phyloP scores from a whole-genome alignment of 2,888 invertebrate genomes.

The Panorpa germanica region DNA sequence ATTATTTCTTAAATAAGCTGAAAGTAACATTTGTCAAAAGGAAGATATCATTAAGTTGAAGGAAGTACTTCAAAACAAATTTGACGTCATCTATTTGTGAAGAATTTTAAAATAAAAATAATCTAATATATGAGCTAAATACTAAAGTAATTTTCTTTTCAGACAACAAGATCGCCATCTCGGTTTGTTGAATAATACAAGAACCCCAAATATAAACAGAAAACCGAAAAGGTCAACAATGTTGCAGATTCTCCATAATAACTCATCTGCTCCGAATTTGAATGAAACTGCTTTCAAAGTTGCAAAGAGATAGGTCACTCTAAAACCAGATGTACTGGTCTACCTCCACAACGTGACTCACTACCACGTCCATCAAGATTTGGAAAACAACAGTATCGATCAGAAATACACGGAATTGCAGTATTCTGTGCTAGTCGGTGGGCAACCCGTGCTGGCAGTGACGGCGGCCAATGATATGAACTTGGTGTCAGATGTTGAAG shows the following conservation, averaged over 20 bases:
- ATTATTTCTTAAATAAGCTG: too few species aligned
- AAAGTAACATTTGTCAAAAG: too few species aligned
- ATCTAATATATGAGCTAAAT: too few species aligned
- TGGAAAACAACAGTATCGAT: constrained; percentile 7
- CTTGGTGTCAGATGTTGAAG: constrained; percentile 59
- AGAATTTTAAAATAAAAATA: too few species aligned
- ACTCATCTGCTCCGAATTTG: too few species aligned
- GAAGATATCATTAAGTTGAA: too few species aligned
- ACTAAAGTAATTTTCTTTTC: constrained; percentile 12
- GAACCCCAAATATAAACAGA: constrained; percentile 27
- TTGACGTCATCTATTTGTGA: constrained; percentile 4
- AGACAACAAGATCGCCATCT: constrained; percentile 69
- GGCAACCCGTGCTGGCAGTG: constrained; percentile 58
- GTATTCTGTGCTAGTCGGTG: constrained; percentile 64
- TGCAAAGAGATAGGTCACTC: too few species aligned
- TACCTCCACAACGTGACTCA: too few species aligned
- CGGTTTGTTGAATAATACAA: constrained; percentile 40
- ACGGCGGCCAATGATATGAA: constrained; percentile 72
- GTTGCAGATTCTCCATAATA: too few species aligned
- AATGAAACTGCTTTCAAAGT: too few species aligned
- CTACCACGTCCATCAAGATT: constrained; percentile 3
- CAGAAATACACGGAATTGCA: constrained; percentile 37
- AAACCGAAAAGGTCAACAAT: too few species aligned
- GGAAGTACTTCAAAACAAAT: not conserved
- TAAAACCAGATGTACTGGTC: too few species aligned